Evolutionary conservation across 2,888 invertebrate genomes (phyloP), one percentile per base, ranked within the genome.

Genomic region (Drosophila ustulata): DNA sequence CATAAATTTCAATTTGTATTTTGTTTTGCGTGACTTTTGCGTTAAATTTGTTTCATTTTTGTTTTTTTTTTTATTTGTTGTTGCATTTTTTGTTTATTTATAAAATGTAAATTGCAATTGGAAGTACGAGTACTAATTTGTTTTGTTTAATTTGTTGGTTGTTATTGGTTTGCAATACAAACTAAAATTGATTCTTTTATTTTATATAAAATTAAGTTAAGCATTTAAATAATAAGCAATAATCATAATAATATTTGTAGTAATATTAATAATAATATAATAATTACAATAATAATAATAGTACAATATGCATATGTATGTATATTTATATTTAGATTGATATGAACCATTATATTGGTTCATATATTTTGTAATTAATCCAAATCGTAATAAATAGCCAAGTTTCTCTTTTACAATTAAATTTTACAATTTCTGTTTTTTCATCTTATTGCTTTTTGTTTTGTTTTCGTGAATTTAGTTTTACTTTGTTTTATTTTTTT

Each of bases 181-280:
- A 85, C 78, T 85, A 80, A 84, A 78, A 69, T 66, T 50, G 58
- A 47, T 66, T 62, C 18, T 55, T 55, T 69, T 75, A 55, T 75
- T 51, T 56, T 49, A 57, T 39, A 68, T 69, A 80, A 83, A 86
- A 83, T 85, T 82, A 81, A 45, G 67, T 81, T 81, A 85, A 59
- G 86, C 77, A 72, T 73, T 83, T 87, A 84, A 87, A 83, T 87
- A 83, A 81, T 84, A 82, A 87, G 82, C 77, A 87, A 87, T 87
- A 79, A 73, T 84, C 67, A 67, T 81, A 62, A 72, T 76, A 71
- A 75, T 61, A 58, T 46, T 47, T 25, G 47, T 63, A 23, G 30
- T 47, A 66, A 61, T 53, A 62, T 13, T 65, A 56, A 50, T 71
- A 75, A 69, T 82, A 69, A 52, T 82, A 85, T 56, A 63, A 32